phyloP scores from a whole-genome alignment of 2,113 vertebrate species.

The Mastomys coucha region DNA sequence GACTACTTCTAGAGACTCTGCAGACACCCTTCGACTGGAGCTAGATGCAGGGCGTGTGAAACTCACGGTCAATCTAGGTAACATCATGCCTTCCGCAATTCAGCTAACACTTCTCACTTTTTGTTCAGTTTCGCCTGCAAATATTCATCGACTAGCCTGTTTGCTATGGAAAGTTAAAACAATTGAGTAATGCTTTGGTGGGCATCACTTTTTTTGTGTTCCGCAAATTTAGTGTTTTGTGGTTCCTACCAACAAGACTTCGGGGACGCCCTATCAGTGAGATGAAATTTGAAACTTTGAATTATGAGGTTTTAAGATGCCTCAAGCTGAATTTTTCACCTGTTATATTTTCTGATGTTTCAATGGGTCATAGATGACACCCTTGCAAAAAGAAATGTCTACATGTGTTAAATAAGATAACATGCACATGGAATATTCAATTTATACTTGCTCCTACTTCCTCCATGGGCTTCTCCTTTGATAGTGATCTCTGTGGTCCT shows the following conservation, averaged over 20 bases:
- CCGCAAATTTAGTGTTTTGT: slow-evolving; percentile 80
- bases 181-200: slow-evolving; percentile 57
- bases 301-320: not conserved
- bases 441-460: not conserved
- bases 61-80: slow-evolving; percentile 99
- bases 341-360: not conserved
- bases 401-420: not conserved
- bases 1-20: slow-evolving; percentile 97
- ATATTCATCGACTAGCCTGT: slow-evolving; percentile 86
- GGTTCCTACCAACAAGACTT: slow-evolving; percentile 82
- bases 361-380: not conserved
- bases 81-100: slow-evolving; percentile 80
- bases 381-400: not conserved
- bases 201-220: slow-evolving; percentile 80
- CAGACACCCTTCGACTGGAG: slow-evolving; percentile 96
- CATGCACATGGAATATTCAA: not conserved
- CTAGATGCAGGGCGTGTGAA: slow-evolving; percentile 96
- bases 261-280: slow-evolving; percentile 85
- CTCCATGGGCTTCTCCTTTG: slow-evolving; percentile 86
- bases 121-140: slow-evolving; percentile 89
- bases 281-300: slow-evolving; percentile 15
- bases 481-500: slow-evolving; percentile 75
- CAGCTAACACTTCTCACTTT: slow-evolving; percentile 82
- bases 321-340: not conserved
- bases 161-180: slow-evolving; percentile 84